Conservation (phyloP, 2,113 vertebrate genomes). For the Tenrec ecaudatus region DNA sequence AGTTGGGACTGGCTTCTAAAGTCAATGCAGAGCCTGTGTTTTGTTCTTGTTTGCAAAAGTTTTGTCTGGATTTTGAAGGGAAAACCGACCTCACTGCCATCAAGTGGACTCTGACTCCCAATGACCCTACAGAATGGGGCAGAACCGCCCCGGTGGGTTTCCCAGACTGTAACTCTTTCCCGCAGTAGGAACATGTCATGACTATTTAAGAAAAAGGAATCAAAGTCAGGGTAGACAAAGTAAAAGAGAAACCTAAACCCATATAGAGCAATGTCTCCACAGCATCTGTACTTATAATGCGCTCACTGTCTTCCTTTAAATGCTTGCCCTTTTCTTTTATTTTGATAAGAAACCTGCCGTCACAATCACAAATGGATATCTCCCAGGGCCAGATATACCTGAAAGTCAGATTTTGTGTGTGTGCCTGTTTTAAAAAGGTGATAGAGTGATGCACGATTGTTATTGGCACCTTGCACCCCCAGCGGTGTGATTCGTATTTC, state of each 20-base stretch:
- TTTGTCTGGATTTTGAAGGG: neutral
- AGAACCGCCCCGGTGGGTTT: no score
- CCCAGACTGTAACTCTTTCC: no score
- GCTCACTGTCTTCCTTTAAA: constrained; percentile 12
- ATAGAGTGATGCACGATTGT: neutral
- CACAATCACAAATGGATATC: neutral
- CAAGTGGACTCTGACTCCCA: no score
- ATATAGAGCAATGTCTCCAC: neutral
- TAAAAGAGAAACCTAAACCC: neutral
- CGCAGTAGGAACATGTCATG: no score
- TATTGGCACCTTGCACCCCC: neutral
- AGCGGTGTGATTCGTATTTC: neutral
- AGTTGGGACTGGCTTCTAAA: neutral
- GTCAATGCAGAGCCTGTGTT: neutral
- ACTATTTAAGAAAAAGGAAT: neutral
- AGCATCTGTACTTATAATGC: neutral
- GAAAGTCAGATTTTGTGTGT: neutral
- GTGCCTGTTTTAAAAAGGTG: constrained; percentile 32
- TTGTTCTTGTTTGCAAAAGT: neutral
- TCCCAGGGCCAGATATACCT: neutral
- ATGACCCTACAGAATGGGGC: no score
- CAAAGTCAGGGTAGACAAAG: neutral
- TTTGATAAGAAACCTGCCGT: constrained; percentile 38
- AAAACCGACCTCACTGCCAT: neutral
- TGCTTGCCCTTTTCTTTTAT: constrained; percentile 31